Percentiles rank a stretch among this genome's conserved stretches.
Evolutionary conservation across 2,113 vertebrate species (phyloP).

Genomic region (Eubucco bourcierii): DNA sequence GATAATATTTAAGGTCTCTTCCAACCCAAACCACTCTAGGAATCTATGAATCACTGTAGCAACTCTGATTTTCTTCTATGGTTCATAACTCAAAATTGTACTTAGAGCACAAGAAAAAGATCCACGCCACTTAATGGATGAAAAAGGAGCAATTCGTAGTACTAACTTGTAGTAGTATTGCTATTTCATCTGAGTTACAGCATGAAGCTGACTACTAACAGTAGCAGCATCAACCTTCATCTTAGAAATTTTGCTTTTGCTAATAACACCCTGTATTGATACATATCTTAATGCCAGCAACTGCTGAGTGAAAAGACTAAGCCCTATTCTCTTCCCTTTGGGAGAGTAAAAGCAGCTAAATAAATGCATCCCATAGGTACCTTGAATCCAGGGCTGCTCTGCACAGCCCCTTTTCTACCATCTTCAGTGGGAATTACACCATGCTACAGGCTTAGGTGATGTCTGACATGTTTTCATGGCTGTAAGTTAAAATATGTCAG

Average conservation of each 20-base stretch:
- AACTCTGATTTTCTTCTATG: too few species aligned
- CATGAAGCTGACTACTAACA: background rate
- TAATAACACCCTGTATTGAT: background rate
- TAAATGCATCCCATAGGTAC: fast-evolving
- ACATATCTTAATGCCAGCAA: background rate
- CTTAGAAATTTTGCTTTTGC: background rate
- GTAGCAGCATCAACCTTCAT: background rate
- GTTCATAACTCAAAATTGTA: too few species aligned
- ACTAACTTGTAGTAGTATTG: background rate
- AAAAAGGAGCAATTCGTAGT: background rate
- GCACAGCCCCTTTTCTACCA: background rate
- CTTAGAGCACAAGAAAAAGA: background rate
- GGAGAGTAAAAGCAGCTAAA: background rate
- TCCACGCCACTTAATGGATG: too few species aligned
- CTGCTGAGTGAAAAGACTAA: background rate
- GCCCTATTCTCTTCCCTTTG: background rate
- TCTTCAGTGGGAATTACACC: background rate
- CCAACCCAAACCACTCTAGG: too few species aligned
- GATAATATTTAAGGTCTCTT: too few species aligned
- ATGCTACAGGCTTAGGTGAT: background rate
- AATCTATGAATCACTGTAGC: too few species aligned
- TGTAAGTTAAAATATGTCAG: background rate
- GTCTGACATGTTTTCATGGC: fast-evolving
- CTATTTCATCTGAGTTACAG: background rate
- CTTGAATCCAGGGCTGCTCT: background rate